Base-by-base conservation (phyloP, 2,113 vertebrate species). In the Lagopus muta region DNA sequence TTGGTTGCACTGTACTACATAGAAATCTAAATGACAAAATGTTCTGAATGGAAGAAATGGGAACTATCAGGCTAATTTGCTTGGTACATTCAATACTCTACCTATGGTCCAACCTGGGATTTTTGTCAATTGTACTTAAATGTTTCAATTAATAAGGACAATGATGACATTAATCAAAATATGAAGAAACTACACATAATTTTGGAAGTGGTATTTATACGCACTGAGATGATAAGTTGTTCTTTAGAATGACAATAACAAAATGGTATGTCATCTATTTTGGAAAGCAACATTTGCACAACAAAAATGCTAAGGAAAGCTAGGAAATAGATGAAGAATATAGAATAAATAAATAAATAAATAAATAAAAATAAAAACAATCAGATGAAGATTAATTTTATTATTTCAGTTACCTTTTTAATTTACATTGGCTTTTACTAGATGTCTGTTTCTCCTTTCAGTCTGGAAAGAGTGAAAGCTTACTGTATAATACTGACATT, bases 171-270 rank as follows among this genome's bases (percentile, higher is more conserved):
- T 57, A 32, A 73, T 4, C 3, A 79, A 76, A 90, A 67, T 4
- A 61, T 2, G 10, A 62, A 55, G 10, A 71, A 82, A 43, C 6
- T 21, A 36, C 0, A 72, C 19, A 18, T 6, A 22, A 64, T 54
- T 84, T 61, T n/a, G 86, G 76, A 96, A 79, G 24, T 42, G 86
- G 42, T 42, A 24, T 45, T 54, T 62, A 36, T 25, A 78, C 88
- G 38, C 40, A 90, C 70, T 32, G 57, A 93, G 83, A 85, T 54
- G 8, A 64, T 45, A 94, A 96, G 55, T 42, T 64, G 20, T 74
- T 85, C 65, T 69, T 87, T 52, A 93, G 52, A 95, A 92, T 69
- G 17, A 76, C 94, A 87, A 36, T 57, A 93, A 92, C 52, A 96
- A 92, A 94, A 76, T 34, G 42, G 22, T 82, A 75, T 90, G 71